These are phyloP conservation scores for Agrilus planipennis DNA, from an alignment of 1,140 invertebrate genomes.

Conservation along the genomic window DNA sequence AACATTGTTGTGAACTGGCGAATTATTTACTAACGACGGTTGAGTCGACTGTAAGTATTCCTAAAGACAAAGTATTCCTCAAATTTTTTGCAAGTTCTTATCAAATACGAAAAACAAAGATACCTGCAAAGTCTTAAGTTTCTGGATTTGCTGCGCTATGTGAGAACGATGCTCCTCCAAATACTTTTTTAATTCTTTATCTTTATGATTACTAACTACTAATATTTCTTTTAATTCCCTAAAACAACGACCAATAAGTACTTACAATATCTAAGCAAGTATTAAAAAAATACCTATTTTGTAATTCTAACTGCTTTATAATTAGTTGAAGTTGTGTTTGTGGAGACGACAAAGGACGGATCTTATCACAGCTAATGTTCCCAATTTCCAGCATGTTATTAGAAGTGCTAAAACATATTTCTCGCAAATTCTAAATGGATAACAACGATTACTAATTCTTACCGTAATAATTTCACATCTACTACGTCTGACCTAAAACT, in stretches of 20 bases:
- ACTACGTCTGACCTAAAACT: constrained; percentile 1
- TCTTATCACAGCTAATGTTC: constrained; percentile 2
- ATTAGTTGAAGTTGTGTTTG: constrained; percentile 44
- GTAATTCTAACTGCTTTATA: constrained; percentile 46
- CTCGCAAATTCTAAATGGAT: too few relatives aligned
- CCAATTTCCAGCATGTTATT: neutral
- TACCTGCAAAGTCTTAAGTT: constrained; percentile 46
- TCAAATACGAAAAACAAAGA: constrained; percentile 5
- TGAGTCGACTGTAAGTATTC: constrained; percentile 12
- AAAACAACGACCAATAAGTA: too few relatives aligned
- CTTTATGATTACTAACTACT: constrained; percentile 20
- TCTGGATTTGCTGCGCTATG: constrained; percentile 43
- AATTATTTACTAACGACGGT: constrained; percentile 4
- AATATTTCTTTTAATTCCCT: constrained; percentile 28
- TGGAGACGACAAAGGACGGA: constrained; percentile 23
- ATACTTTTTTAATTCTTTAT: constrained; percentile 35
- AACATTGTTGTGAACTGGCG: constrained; percentile 6
- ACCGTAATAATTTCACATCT: constrained; percentile 1
- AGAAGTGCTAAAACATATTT: constrained; percentile 1
- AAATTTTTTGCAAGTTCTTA: too few relatives aligned
- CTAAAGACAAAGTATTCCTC: constrained; percentile 9
- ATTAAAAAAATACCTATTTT: constrained; percentile 38
- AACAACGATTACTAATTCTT: too few relatives aligned
- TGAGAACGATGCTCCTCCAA: constrained; percentile 40
- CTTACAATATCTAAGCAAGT: too few relatives aligned